phyloP scores from a whole-genome alignment of 2,797 vertebrate species.

The Microctenopoma steveboyesi region DNA sequence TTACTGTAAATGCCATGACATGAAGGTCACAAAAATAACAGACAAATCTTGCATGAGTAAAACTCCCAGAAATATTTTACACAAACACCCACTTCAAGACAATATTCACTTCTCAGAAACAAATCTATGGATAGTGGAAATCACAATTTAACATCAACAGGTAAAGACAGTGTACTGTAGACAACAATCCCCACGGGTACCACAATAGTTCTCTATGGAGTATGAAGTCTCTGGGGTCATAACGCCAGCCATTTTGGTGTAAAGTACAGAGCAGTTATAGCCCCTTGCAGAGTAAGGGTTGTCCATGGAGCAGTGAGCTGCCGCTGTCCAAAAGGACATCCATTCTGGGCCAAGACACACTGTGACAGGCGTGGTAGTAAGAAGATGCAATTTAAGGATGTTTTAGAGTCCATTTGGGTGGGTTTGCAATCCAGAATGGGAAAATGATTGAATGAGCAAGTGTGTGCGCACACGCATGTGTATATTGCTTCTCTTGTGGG shows the following conservation, averaged over 20 bases:
- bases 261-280: slow-evolving; percentile 34
- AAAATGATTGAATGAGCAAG: slow-evolving; percentile 19
- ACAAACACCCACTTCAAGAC: slow-evolving; percentile 50
- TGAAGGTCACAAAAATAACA: slow-evolving; percentile 15
- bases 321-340: slow-evolving; percentile 39
- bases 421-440: slow-evolving; percentile 35
- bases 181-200: slow-evolving; percentile 55
- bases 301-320: slow-evolving; percentile 58
- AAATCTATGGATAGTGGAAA: slow-evolving; percentile 63
- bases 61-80: slow-evolving; percentile 25
- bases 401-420: slow-evolving; percentile 28
- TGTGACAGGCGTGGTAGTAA: slow-evolving; percentile 31
- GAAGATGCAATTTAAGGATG: slow-evolving; percentile 26
- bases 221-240: slow-evolving; percentile 72
- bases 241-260: slow-evolving; percentile 64
- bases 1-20: slow-evolving; percentile 16
- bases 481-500: slow-evolving; percentile 56
- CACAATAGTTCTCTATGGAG: slow-evolving; percentile 62
- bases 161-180: slow-evolving; percentile 60
- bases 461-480: slow-evolving; percentile 21
- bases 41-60: slow-evolving; percentile 11
- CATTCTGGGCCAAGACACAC: slow-evolving; percentile 40
- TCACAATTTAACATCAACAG: slow-evolving; percentile 64
- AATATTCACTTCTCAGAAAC: slow-evolving; percentile 60
- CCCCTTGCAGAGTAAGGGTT: slow-evolving; percentile 46